Percentiles rank a stretch among this genome's conserved stretches.
These are phyloP conservation scores for Acanthochromis polyacanthus DNA, from an alignment of 2,113 vertebrate species.

Conservation along the genomic window DNA sequence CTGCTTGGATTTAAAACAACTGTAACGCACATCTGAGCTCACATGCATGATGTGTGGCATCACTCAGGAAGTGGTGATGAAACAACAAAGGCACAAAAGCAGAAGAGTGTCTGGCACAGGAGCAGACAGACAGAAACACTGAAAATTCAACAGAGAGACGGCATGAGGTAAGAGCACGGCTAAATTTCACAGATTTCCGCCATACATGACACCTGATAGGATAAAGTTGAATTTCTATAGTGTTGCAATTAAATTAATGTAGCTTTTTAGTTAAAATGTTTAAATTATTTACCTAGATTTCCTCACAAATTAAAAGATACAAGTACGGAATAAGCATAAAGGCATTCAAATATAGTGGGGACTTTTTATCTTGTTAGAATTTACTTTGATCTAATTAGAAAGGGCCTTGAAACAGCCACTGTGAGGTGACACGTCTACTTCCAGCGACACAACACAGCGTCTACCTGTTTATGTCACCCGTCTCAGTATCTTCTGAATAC, in stretches of 20 bases:
- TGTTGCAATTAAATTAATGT: neutral
- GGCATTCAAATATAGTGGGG: neutral
- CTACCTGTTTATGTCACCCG: too few species aligned
- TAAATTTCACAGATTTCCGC: constrained; percentile 14
- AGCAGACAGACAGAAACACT: constrained; percentile 24
- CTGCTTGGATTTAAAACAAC: neutral
- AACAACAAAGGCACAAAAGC: constrained; percentile 70
- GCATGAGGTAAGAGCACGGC: constrained; percentile 60
- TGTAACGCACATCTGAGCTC: neutral
- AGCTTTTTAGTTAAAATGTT: neutral
- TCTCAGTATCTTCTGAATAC: neutral
- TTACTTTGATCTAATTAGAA: too few species aligned
- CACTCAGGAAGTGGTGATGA: constrained; percentile 80
- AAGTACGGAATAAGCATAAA: neutral
- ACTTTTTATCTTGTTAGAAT: neutral
- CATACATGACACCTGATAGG: neutral
- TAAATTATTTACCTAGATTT: neutral
- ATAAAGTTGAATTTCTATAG: neutral
- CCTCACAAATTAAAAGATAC: neutral
- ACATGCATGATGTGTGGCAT: constrained; percentile 36
- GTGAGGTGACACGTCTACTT: neutral
- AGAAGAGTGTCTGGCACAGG: constrained; percentile 70
- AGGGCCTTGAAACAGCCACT: too few species aligned
- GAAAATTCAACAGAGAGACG: neutral
- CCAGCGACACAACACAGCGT: too few species aligned